Base-by-base conservation (phyloP, 2,888 invertebrate genomes). In the Alloscopus bannaensis region DNA sequence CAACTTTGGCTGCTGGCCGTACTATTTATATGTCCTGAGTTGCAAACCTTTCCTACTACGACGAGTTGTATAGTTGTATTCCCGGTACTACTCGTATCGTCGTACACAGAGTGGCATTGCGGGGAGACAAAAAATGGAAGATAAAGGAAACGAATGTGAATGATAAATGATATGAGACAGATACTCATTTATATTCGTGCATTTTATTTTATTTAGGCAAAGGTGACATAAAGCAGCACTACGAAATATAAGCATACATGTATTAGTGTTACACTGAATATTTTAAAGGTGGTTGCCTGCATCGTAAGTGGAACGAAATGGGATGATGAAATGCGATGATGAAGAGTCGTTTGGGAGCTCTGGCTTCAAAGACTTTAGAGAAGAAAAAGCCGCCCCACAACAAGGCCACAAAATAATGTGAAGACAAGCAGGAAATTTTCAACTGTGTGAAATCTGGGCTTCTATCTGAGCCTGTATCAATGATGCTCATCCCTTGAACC, bases 121-220 rank as follows among this genome's bases (percentile, higher is more conserved):
- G 3, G 59, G 22, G 59, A 75, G 50, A 66, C 66, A 75, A 66
- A 59, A 72, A 75, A 75, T 45, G 57, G 20, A 47, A 72, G 72
- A 60, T 59, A 66, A 66, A 66, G 75, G 45, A 75, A 75, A 65
- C 66, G 55, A 75, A 75, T 75, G 66, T 24, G 59, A 66, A 75
- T 75, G 75, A 75, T 75, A 75, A 75, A 75, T 75, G 75, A 75
- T 75, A 66, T 59, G 75, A 75, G 75, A 75, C 75, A 75, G 65
- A 66, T 66, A 59, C 75, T 75, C 75, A 75, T 75, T 73, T 73
- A 75, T 75, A 75, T 75, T 75, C 75, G 47, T 65, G 66, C 40
- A 52, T 31, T 55, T 40, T 18, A n/a, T n/a, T n/a, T n/a, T 26
- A 24, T 28, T 52, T 47, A 59, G 60, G 29, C 59, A 47, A 75